Conservation (phyloP, 2,113 vertebrate species). For the Stigmatopora nigra region DNA sequence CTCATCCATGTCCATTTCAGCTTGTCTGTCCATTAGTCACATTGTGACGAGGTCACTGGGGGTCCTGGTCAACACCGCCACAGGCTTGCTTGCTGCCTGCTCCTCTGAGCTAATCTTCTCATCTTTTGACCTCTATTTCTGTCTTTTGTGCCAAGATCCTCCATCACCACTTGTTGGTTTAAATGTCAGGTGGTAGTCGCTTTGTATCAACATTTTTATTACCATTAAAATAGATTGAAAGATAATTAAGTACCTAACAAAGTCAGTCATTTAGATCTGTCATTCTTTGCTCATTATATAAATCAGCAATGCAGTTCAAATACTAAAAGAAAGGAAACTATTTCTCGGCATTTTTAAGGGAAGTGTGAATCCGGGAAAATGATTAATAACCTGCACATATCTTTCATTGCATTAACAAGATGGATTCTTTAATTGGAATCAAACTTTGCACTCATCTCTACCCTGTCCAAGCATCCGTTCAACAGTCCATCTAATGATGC, state of each 20-base stretch:
- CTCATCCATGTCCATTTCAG: neutral
- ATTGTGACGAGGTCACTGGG: slow-evolving; percentile 43
- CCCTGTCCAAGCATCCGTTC: neutral
- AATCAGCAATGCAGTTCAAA: slow-evolving; percentile 9
- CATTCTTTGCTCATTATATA: slow-evolving; percentile 2
- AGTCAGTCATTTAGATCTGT: slow-evolving; percentile 8
- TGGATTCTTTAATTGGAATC: neutral
- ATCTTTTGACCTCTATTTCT: slow-evolving; percentile 17
- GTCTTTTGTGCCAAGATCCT: slow-evolving; percentile 17
- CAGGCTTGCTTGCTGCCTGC: slow-evolving; percentile 39
- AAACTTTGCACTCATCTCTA: neutral
- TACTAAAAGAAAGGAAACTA: neutral
- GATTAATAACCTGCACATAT: neutral
- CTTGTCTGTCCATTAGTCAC: slow-evolving; percentile 46
- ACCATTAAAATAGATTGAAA: slow-evolving; percentile 1
- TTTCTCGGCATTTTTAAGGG: neutral
- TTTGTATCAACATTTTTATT: neutral
- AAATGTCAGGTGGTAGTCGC: neutral
- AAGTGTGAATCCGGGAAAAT: neutral
- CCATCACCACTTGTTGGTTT: slow-evolving; percentile 10
- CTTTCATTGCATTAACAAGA: neutral
- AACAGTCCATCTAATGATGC: neutral
- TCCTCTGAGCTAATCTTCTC: slow-evolving; percentile 40
- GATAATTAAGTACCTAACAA: slow-evolving; percentile 10
- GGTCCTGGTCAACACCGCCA: slow-evolving; percentile 32